These are phyloP conservation scores for Micromys minutus DNA, from an alignment of 2,113 vertebrate species.

Conservation along the genomic window DNA sequence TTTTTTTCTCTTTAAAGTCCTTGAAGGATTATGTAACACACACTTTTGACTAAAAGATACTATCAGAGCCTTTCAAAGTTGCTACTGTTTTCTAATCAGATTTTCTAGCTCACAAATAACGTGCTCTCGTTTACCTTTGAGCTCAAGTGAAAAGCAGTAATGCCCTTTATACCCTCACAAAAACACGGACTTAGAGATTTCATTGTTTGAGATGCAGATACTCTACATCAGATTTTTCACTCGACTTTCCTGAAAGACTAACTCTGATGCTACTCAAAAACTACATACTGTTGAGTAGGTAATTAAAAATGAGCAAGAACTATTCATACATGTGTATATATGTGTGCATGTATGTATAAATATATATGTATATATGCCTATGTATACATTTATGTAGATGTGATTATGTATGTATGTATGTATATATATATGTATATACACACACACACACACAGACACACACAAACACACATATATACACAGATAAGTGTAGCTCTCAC, in stretches of 20 bases:
- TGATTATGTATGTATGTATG: not conserved
- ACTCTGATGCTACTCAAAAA: not conserved
- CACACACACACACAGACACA: not conserved
- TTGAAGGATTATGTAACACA: conserved; percentile 50
- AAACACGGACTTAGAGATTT: not conserved
- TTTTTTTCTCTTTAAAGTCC: not conserved
- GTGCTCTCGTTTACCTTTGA: not conserved
- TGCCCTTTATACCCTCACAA: not conserved
- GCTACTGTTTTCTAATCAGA: conserved; percentile 41
- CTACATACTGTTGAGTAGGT: not conserved
- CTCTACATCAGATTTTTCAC: too few species aligned
- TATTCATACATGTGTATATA: not conserved
- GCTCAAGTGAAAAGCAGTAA: not conserved
- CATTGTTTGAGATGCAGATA: not conserved
- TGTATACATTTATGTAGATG: not conserved
- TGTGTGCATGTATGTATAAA: not conserved
- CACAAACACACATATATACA: not conserved
- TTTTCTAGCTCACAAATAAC: not conserved
- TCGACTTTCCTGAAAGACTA: not conserved
- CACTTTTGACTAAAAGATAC: conserved; percentile 8
- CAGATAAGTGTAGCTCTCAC: not conserved
- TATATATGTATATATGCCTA: not conserved
- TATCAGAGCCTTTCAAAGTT: conserved; percentile 31
- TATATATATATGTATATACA: not conserved
- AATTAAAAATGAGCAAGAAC: not conserved